These are phyloP conservation scores for Candoia aspera DNA, from an alignment of 2,113 vertebrate species.

Conservation along the genomic window DNA sequence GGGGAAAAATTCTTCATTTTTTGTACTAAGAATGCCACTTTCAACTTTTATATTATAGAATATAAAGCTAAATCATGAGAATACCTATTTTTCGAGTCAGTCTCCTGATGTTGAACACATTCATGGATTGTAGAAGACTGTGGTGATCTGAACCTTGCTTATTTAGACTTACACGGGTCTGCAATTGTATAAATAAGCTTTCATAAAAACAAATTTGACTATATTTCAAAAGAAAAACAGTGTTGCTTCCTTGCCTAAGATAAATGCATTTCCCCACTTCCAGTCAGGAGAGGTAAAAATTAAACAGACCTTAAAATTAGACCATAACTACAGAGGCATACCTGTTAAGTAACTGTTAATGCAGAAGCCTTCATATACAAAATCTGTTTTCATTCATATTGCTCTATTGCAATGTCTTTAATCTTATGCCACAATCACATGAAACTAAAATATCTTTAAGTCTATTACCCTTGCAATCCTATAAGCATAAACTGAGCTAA, in stretches of 20 bases:
- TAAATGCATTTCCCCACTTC: background rate
- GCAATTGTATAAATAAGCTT: too few species aligned
- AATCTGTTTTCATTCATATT: background rate
- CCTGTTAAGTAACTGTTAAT: background rate
- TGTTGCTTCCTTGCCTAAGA: background rate
- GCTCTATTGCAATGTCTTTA: background rate
- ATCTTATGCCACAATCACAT: background rate
- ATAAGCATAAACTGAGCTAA: background rate
- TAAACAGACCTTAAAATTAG: background rate
- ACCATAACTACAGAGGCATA: background rate
- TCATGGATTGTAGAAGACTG: too few species aligned
- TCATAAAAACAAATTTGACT: too few species aligned
- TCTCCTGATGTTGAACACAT: background rate
- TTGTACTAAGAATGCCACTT: background rate
- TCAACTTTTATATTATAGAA: background rate
- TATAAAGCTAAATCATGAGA: too few species aligned
- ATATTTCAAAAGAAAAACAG: background rate
- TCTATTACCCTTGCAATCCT: background rate
- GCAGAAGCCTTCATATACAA: background rate
- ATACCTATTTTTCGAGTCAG: background rate
- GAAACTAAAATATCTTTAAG: background rate
- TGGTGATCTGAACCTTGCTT: too few species aligned
- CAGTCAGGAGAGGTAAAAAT: background rate
- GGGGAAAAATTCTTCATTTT: background rate
- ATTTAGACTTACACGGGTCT: too few species aligned